These are phyloP conservation scores for Pseudolycoriella hygida DNA, from an alignment of 2,888 invertebrate species.

Conservation along the genomic window DNA sequence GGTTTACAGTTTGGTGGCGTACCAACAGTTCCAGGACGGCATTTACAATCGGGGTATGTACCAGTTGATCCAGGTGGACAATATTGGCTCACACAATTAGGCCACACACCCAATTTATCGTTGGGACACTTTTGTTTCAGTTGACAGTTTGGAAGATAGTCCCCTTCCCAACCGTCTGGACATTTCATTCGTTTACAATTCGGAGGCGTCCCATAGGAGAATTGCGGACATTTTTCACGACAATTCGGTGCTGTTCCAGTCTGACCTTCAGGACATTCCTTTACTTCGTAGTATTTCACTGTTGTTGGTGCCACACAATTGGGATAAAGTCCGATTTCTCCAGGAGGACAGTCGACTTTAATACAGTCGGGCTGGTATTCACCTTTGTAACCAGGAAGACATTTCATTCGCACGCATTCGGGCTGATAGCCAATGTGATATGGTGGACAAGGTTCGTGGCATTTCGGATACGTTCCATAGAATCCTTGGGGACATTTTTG, in stretches of 20 bases:
- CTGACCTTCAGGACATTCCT: neutral
- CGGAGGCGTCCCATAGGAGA: neutral
- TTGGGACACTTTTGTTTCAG: neutral
- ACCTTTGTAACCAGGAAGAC: neutral
- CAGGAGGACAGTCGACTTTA: neutral
- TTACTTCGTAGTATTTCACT: neutral
- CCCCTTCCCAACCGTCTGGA: neutral
- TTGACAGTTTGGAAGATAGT: constrained; percentile 1
- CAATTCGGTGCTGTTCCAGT: neutral
- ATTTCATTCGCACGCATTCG: neutral
- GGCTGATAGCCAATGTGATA: neutral
- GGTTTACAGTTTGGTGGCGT: constrained; percentile 1
- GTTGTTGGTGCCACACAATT: neutral
- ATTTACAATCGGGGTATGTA: neutral
- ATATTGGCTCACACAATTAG: neutral
- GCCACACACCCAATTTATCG: neutral
- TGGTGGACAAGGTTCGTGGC: neutral
- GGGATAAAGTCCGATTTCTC: neutral
- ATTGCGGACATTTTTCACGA: neutral
- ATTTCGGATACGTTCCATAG: neutral
- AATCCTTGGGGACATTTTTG: neutral
- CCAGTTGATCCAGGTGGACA: neutral
- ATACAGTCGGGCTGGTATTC: neutral
- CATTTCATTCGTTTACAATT: neutral
- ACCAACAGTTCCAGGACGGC: neutral